phyloP scores from a whole-genome alignment of 1,140 invertebrate genomes.

The Hirudo medicinalis region DNA sequence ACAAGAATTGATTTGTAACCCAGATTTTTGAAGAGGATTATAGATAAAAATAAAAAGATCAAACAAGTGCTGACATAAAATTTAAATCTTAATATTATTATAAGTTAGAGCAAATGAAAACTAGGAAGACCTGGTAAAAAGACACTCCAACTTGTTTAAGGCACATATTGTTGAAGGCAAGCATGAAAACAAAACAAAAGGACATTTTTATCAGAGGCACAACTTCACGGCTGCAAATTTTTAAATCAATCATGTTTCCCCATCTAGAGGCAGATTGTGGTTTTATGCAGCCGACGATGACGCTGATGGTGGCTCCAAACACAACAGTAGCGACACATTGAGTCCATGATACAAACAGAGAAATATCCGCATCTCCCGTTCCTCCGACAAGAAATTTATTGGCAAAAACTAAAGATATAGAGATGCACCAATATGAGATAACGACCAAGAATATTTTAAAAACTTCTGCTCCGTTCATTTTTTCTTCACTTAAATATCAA shows the following conservation, averaged over 20 bases:
- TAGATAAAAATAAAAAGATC: too few relatives aligned
- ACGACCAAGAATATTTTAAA: slow-evolving; percentile 28
- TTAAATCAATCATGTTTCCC: too few relatives aligned
- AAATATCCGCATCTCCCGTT: slow-evolving; percentile 27
- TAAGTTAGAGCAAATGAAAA: not conserved
- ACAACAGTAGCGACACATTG: slow-evolving; percentile 26
- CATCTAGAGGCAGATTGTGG: not conserved
- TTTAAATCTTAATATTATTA: too few relatives aligned
- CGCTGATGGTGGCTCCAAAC: not conserved
- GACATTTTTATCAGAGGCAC: slow-evolving; percentile 32
- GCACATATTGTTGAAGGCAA: slow-evolving; percentile 38
- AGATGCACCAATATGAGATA: slow-evolving; percentile 34
- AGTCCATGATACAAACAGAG: slow-evolving; percentile 38
- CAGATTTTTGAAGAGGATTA: not conserved
- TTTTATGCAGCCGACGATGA: not conserved
- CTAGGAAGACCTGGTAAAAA: slow-evolving; percentile 32
- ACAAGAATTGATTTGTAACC: not conserved
- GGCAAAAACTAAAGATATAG: slow-evolving; percentile 39
- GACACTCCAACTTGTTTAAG: slow-evolving; percentile 38
- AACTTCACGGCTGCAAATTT: too few relatives aligned
- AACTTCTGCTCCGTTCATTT: slow-evolving; percentile 4
- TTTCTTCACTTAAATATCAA: not conserved
- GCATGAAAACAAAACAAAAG: slow-evolving; percentile 30
- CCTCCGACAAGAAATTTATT: slow-evolving; percentile 37
- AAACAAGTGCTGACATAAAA: too few relatives aligned